Evolutionary conservation across 1,140 invertebrate genomes (phyloP), one percentile per base, ranked within the genome.

Genomic region (Euwallacea fornicatus): DNA sequence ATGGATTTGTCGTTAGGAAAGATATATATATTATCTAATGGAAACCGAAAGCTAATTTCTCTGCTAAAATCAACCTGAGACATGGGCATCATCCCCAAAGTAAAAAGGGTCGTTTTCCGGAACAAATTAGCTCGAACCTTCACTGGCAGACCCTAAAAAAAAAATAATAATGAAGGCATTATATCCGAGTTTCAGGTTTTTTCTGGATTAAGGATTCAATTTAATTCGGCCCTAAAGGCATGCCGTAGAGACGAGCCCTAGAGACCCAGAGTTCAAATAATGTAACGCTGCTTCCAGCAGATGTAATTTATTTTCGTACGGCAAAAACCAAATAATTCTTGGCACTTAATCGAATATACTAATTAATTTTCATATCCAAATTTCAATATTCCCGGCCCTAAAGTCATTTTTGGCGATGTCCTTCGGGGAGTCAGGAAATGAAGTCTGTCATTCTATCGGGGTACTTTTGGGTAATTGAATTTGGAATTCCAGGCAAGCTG

Each of bases 381-480:
- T 13, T 50, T 50, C 13, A 10, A 50, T 50, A 50, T 50, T 50
- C 46, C 9, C 46, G 16, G 15, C 62, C 62, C 62, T n/a, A 64
- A 63, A 64, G 62, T 64, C 46, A 66, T 58, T 66, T 65, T 33
- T 13, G 55, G 13, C n/a, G 53, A 55, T 58, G 53, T 15, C 64
- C 53, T 15, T 7, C 21, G 46, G 53, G 64, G 54, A 53, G 56
- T 66, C 33, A 55, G 63, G 47, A 65, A 65, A 65, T 65, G 63
- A 65, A 65, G 54, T 66, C 64, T 66, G 64, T 66, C 42, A 58
- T 66, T 58, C 53, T 13, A 66, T 58, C 44, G 41, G 15, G 64
- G 53, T 58, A 66, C 64, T 66, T 56, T 7, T 66, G 41, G 11
- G 43, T 66, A 66, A 66, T 66, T 66, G 64, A 33, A 66, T 66